Evolutionary conservation across 2,797 vertebrate genomes (phyloP).

Genomic region (Gambelia wislizenii): DNA sequence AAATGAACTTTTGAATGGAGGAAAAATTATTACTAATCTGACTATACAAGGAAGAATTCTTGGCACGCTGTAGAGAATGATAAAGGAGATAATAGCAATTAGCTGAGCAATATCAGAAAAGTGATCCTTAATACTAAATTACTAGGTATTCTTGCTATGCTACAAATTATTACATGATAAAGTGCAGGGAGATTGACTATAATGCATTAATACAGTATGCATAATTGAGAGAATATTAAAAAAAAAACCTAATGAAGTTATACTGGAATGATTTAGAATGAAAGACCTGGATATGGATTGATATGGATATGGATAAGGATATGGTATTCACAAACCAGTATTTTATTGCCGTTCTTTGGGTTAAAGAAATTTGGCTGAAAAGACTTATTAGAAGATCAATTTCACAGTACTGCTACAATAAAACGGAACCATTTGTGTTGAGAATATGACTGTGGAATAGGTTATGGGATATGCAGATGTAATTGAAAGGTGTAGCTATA

Average conservation of each 20-base stretch:
- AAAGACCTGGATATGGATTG: not conserved
- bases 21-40: conserved; percentile 47
- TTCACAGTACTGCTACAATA: not conserved
- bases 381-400: not conserved
- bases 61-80: conserved; percentile 54
- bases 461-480: not conserved
- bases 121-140: conserved; percentile 62
- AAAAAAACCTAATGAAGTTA: not conserved
- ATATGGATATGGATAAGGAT: not conserved
- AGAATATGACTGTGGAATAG: not conserved
- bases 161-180: conserved; percentile 64
- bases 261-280: not conserved
- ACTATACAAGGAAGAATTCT: conserved; percentile 51
- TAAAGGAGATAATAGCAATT: conserved; percentile 66
- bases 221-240: conserved; percentile 15
- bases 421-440: not conserved
- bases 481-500: not conserved
- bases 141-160: conserved; percentile 63
- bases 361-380: not conserved
- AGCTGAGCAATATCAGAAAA: conserved; percentile 65
- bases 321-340: not conserved
- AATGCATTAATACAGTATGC: conserved; percentile 58
- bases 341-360: not conserved
- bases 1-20: conserved; percentile 31
- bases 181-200: conserved; percentile 44